phyloP scores from a whole-genome alignment of 2,888 invertebrate genomes.

The Monopis laevigella region DNA sequence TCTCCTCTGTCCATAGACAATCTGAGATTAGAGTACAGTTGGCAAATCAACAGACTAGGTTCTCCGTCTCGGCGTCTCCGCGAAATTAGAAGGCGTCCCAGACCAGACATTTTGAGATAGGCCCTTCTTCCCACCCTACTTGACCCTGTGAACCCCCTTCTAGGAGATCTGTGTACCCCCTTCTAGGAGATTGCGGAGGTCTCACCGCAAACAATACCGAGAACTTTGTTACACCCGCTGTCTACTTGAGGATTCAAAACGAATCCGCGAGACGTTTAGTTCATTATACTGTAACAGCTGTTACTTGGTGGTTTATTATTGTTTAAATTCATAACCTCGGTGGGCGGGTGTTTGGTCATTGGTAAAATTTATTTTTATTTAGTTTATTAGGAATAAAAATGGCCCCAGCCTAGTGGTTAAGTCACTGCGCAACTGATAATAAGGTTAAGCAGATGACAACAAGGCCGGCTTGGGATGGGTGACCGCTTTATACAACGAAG shows the following conservation, averaged over 20 bases:
- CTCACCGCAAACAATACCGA: conserved; percentile 47
- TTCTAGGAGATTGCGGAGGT: conserved; percentile 33
- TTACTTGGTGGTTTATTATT: no score
- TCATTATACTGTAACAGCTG: conserved; percentile 9
- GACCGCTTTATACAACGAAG: no score
- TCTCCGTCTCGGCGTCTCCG: conserved; percentile 32
- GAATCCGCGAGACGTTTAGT: conserved; percentile 33
- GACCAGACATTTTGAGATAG: conserved; percentile 46
- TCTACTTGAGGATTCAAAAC: conserved; percentile 41
- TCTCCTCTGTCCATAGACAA: no score
- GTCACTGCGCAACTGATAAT: no score
- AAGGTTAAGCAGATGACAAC: no score
- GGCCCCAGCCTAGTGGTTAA: no score
- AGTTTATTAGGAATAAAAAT: no score
- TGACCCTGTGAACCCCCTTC: conserved; percentile 15
- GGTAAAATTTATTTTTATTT: no score
- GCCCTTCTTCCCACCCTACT: conserved; percentile 20
- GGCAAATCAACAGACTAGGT: conserved; percentile 27
- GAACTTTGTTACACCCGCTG: conserved; percentile 30
- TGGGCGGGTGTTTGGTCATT: no score
- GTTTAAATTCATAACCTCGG: no score
- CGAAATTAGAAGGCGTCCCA: conserved; percentile 45
- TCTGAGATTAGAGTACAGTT: conserved; percentile 7
- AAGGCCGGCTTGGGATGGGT: no score
- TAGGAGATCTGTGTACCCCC: no score